phyloP scores from a whole-genome alignment of 2,113 vertebrate species.

The Menidia beryllina region DNA sequence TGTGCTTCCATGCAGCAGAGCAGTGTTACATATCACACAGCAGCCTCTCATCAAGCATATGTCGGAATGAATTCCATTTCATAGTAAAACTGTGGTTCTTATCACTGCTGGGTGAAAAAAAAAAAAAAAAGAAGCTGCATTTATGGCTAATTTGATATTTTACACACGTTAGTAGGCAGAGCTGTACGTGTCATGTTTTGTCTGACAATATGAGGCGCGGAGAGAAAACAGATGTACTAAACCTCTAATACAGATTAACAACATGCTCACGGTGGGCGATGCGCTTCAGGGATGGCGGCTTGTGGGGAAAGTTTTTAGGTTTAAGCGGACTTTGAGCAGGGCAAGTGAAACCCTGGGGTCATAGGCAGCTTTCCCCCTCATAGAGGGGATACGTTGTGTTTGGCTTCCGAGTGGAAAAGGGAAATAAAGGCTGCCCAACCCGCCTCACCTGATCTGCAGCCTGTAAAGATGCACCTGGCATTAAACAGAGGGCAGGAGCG shows the following conservation, averaged over 20 bases:
- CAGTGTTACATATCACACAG: constrained; percentile 31
- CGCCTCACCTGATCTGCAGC: constrained; percentile 82
- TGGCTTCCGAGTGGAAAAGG: constrained; percentile 80
- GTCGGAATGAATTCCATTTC: constrained; percentile 30
- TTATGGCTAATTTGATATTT: no score
- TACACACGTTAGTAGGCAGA: constrained; percentile 20
- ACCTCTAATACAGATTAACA: constrained; percentile 18
- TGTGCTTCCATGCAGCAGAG: constrained; percentile 28
- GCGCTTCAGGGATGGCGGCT: constrained; percentile 38
- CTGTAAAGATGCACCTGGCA: constrained; percentile 89
- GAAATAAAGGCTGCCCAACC: constrained; percentile 68
- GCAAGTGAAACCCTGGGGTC: constrained; percentile 50
- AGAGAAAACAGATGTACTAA: constrained; percentile 35
- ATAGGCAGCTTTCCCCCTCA: constrained; percentile 51
- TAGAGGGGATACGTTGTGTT: constrained; percentile 78
- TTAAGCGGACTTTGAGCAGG: constrained; percentile 54
- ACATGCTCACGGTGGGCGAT: constrained; percentile 14
- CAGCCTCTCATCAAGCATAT: constrained; percentile 11
- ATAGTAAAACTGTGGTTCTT: constrained; percentile 9
- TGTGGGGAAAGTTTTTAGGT: constrained; percentile 53
- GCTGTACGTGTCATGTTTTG: constrained; percentile 13
- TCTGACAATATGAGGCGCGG: not conserved
- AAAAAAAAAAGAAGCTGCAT: constrained; percentile 16
- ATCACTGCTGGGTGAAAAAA: constrained; percentile 24
- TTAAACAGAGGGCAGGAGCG: constrained; percentile 85